A percentile compares a stretch with the other conserved stretches of the same genome.
phyloP scores from a whole-genome alignment of 2,113 vertebrate species.

The Ahaetulla prasina region DNA sequence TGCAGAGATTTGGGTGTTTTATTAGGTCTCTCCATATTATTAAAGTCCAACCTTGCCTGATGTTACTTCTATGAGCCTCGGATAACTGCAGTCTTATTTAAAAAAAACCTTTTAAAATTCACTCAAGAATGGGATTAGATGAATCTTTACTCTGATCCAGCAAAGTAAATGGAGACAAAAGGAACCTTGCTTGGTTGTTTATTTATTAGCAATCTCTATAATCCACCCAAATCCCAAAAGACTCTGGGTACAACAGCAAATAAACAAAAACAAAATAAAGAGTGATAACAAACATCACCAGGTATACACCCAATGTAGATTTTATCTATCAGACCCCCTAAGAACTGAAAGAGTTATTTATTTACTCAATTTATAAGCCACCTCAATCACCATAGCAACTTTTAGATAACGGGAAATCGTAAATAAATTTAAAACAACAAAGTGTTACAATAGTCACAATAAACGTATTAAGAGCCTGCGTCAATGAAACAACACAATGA shows the following conservation, averaged over 20 bases:
- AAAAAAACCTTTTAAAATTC: neutral
- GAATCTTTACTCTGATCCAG: neutral
- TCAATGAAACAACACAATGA: neutral
- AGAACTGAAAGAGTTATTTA: neutral
- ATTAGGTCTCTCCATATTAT: neutral
- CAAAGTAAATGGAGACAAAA: neutral
- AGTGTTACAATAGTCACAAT: neutral
- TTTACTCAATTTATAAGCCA: neutral
- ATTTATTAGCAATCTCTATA: neutral
- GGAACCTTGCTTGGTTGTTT: neutral
- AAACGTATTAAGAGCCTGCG: neutral
- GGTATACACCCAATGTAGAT: neutral
- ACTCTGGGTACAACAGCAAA: neutral
- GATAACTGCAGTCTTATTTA: neutral
- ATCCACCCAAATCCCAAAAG: neutral
- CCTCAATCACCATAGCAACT: neutral
- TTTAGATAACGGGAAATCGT: neutral
- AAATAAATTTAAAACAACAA: neutral
- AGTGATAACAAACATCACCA: neutral
- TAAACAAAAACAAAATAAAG: neutral
- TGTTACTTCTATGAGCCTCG: neutral
- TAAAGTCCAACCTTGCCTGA: neutral
- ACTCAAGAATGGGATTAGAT: neutral
- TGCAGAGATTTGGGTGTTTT: neutral
- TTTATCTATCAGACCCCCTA: neutral